These are phyloP conservation scores for Pangasius mekongensis DNA, from an alignment of 2,797 vertebrate species.

Conservation along the genomic window DNA sequence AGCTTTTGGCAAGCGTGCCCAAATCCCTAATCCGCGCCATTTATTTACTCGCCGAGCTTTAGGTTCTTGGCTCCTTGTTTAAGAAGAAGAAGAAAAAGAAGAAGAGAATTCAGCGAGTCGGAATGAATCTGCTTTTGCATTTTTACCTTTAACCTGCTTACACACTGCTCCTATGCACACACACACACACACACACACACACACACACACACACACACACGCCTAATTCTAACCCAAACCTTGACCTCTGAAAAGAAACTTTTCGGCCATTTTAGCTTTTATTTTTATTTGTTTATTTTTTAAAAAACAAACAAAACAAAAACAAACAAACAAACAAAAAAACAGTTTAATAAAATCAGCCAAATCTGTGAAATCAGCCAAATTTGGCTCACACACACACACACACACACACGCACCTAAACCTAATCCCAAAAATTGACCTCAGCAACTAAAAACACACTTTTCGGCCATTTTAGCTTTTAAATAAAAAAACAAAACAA, in stretches of 20 bases:
- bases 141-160: background rate
- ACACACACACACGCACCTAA: background rate
- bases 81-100: background rate
- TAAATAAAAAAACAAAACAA: background rate
- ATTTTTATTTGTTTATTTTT: no score
- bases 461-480: background rate
- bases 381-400: no score
- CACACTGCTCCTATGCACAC: background rate
- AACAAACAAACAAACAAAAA: no score
- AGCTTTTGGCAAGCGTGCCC: constrained; percentile 55
- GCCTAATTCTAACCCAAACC: no score
- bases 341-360: no score
- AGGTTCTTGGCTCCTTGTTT: constrained; percentile 35
- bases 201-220: background rate
- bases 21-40: constrained; percentile 56
- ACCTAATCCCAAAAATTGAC: background rate
- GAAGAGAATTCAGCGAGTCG: background rate
- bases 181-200: background rate
- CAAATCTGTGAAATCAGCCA: no score
- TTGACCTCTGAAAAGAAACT: no score
- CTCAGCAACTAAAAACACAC: background rate
- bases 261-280: no score
- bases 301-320: no score
- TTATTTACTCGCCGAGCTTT: constrained; percentile 55
- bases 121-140: background rate